Base-by-base conservation (phyloP, 2,797 vertebrate species). In the Parauchenoglanis punctatus region DNA sequence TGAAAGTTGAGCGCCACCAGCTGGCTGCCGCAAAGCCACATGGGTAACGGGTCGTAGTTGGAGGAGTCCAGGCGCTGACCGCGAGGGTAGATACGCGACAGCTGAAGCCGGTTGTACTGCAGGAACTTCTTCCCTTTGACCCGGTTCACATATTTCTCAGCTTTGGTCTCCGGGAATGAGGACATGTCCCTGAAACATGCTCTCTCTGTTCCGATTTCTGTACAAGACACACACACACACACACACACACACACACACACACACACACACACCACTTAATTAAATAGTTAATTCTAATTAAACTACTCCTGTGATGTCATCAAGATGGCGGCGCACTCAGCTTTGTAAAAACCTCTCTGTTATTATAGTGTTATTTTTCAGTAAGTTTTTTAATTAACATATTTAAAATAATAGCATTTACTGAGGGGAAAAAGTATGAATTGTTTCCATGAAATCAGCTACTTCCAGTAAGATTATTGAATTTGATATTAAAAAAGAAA, bases 21-120 rank as follows among this genome's bases (percentile, higher is more conserved):
- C 94, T 99, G 99, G 91, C 98, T 99, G 59, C 99, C 99, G 0
- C 99, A 99, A 90, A 99, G 97, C 99, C 99, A 99, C 98, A 99
- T 99, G 93, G 98, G 97, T 91, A 99, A 92, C 0, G 99, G 98
- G 92, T 99, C 99, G 0, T 99, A 99, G 94, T 99, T 99, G 84
- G 99, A 99, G 23, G 99, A 99, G 94, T 99, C 98, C 0, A 99
- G 96, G 73, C 99, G 96, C 93, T 99, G 99, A 84, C 99, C 98
- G 91, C 98, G 97, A 52, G 98, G 99, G 94, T 99, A 99, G 93
- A 99, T 99, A 88, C 99, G 97, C 73, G 98, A 99, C 65, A 99
- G 96, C 94, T 99, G 98, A 81, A 98, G 97, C 2, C 98, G 97
- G 91, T 99, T 99, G 94, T 99, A 99, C 93, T 99, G 98, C 91